Percentiles rank a stretch among this genome's conserved stretches.
These are phyloP conservation scores for Zaprionus kolodkinae DNA, from an alignment of 1,140 invertebrate species.

Conservation along the genomic window DNA sequence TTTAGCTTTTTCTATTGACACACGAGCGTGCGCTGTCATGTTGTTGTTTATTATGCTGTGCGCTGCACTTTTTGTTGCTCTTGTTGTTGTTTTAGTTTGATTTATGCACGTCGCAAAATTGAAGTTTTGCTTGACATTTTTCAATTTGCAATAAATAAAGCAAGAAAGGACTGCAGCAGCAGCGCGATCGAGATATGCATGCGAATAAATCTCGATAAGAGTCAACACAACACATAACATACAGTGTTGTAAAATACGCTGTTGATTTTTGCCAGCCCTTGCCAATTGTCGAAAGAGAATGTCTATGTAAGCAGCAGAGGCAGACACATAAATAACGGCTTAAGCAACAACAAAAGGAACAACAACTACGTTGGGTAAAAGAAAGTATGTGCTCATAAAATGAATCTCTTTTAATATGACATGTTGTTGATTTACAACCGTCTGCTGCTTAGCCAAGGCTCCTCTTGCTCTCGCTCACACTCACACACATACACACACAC, in stretches of 20 bases:
- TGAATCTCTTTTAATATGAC: constrained; percentile 54
- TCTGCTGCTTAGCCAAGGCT: constrained; percentile 44
- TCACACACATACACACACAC: constrained; percentile 6
- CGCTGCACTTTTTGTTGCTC: constrained; percentile 10
- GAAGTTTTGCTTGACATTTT: constrained; percentile 62
- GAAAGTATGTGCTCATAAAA: constrained; percentile 41
- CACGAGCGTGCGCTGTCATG: constrained; percentile 29
- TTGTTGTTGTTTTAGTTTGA: constrained; percentile 47
- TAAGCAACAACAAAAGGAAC: constrained; percentile 9
- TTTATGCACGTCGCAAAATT: constrained; percentile 39
- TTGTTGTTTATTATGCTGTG: constrained; percentile 55
- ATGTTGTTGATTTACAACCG: constrained; percentile 63
- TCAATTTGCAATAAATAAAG: constrained; percentile 74
- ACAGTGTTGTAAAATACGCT: constrained; percentile 32
- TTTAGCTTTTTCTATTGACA: constrained; percentile 29
- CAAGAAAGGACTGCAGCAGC: constrained; percentile 6
- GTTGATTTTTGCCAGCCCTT: constrained; percentile 22
- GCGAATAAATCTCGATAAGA: constrained; percentile 21
- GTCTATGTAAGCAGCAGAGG: constrained; percentile 3
- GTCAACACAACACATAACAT: background rate
- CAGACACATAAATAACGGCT: constrained; percentile 61
- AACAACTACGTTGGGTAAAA: background rate
- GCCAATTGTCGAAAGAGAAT: constrained; percentile 21
- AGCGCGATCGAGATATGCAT: constrained; percentile 20
- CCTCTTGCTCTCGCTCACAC: constrained; percentile 12